A percentile compares a stretch with the other conserved stretches of the same genome.
phyloP scores from a whole-genome alignment of 2,113 vertebrate genomes.

The Anoura caudifer region DNA sequence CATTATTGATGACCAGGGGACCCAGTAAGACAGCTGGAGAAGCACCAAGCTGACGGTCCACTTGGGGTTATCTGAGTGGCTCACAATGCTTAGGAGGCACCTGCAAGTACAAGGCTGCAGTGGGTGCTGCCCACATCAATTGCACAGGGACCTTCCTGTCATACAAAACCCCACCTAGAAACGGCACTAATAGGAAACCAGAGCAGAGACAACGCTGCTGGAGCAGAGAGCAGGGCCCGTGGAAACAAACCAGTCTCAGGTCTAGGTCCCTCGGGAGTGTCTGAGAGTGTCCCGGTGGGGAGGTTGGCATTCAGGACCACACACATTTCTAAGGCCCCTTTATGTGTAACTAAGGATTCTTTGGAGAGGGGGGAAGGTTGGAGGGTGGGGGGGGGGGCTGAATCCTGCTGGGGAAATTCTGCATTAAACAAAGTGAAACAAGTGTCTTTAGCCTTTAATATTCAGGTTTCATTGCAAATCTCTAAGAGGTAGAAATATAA shows the following conservation, averaged over 20 bases:
- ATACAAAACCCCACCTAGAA: background rate
- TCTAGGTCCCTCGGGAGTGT: background rate
- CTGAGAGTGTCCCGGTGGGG: background rate
- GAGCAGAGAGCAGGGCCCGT: background rate
- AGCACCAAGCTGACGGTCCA: background rate
- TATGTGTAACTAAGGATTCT: background rate
- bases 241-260: background rate
- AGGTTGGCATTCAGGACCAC: background rate
- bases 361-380: no score
- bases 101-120: background rate
- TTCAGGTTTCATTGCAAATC: background rate
- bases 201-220: background rate
- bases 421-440: background rate
- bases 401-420: background rate
- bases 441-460: background rate
- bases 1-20: background rate
- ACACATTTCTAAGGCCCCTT: background rate
- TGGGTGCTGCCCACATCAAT: background rate
- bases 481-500: background rate
- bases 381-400: rapidly evolving
- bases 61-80: background rate
- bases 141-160: background rate
- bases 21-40: background rate
- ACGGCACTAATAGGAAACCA: background rate
- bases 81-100: background rate